Conservation (phyloP, 2,113 vertebrate genomes). For the Hiodon tergisus region DNA sequence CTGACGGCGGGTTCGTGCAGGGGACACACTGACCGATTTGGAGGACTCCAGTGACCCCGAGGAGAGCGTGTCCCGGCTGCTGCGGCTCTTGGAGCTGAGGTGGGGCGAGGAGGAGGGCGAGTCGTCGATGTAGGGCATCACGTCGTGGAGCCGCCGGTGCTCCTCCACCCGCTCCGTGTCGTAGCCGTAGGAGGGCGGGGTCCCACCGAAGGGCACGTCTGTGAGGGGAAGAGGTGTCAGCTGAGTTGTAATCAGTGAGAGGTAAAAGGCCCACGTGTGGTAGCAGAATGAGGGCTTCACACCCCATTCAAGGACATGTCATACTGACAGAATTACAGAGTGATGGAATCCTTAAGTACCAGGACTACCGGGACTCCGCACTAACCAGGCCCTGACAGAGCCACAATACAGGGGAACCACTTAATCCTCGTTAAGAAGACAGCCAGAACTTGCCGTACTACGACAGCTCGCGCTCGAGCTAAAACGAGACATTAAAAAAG, state of each 20-base stretch:
- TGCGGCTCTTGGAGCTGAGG: conserved; percentile 86
- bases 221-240: conserved; percentile 27
- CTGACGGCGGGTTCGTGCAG: background rate
- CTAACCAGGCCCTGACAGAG: no score
- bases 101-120: conserved; percentile 91
- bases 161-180: conserved; percentile 84
- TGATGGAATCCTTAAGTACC: no score
- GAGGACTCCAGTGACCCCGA: conserved; percentile 81
- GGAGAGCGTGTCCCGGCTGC: conserved; percentile 76
- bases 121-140: conserved; percentile 92
- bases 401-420: no score
- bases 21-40: conserved; percentile 71
- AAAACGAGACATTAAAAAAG: no score
- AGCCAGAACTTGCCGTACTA: no score
- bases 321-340: background rate
- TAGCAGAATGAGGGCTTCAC: no score
- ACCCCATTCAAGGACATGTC: background rate
- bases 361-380: no score
- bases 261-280: background rate
- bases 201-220: conserved; percentile 78
- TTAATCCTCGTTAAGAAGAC: background rate
- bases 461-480: no score
- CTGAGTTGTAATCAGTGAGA: background rate
- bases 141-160: conserved; percentile 79
- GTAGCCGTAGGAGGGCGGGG: conserved; percentile 75